Conservation (phyloP, 2,888 invertebrate genomes). For the Venustoraphidia nigricollis region DNA sequence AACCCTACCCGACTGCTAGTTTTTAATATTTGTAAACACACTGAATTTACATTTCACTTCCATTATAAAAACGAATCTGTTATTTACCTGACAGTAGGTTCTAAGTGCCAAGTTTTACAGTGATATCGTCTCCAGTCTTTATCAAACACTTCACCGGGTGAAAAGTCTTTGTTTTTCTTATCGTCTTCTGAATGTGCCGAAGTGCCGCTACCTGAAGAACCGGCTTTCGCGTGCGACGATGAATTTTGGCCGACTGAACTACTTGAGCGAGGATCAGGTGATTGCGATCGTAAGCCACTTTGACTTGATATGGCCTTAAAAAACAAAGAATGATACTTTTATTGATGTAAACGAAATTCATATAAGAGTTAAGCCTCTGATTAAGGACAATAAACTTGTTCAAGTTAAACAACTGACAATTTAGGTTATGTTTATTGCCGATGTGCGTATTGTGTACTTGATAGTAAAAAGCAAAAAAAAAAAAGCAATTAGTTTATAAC, state of each 20-base stretch:
- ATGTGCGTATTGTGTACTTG: too few species aligned
- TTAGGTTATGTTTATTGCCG: too few species aligned
- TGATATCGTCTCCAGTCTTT: constrained; percentile 83
- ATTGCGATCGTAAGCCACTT: constrained; percentile 2
- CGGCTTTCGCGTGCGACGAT: not conserved
- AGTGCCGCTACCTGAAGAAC: constrained; percentile 10
- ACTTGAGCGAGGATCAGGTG: constrained; percentile 4
- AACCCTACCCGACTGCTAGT: too few species aligned
- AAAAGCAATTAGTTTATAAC: too few species aligned
- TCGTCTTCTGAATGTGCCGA: constrained; percentile 11
- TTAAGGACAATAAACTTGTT: too few species aligned
- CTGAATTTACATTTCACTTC: not conserved
- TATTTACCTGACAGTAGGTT: constrained; percentile 70
- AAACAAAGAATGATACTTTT: too few species aligned
- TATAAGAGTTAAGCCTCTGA: too few species aligned
- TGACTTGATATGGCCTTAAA: not conserved
- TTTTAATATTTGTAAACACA: not conserved
- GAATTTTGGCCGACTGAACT: not conserved
- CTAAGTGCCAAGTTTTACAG: constrained; percentile 92
- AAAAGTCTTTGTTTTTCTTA: constrained; percentile 12
- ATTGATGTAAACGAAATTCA: too few species aligned
- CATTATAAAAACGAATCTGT: constrained; percentile 16
- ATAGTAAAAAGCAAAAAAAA: too few species aligned
- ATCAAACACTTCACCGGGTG: constrained; percentile 39
- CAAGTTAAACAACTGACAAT: too few species aligned